A percentile compares a stretch with the other conserved stretches of the same genome.
Evolutionary conservation across 2,113 vertebrate species (phyloP).

Genomic region (Chrysochloris asiatica): DNA sequence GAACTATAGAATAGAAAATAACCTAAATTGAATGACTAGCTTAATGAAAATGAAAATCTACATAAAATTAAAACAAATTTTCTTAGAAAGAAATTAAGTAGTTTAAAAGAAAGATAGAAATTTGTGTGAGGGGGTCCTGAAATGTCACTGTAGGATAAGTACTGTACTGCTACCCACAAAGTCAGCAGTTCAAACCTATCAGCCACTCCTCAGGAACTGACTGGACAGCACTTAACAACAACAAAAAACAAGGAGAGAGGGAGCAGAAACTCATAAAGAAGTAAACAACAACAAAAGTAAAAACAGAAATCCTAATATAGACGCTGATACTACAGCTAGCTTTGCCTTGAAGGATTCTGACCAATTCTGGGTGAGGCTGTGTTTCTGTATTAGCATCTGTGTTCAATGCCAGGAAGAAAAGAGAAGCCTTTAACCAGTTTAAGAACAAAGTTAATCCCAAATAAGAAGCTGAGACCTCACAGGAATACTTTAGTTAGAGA

Average conservation of each 20-base stretch:
- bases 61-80: constrained; percentile 7
- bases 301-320: neutral
- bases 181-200: too few relatives aligned
- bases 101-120: neutral
- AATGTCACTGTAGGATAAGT: neutral
- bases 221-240: too few relatives aligned
- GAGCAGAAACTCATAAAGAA: too few relatives aligned
- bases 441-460: neutral
- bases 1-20: too few relatives aligned
- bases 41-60: constrained; percentile 10
- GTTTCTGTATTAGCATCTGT: neutral
- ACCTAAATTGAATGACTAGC: neutral
- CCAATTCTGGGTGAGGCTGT: neutral
- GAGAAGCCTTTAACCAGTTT: neutral
- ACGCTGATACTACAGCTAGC: neutral
- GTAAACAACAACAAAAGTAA: neutral
- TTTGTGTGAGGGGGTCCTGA: too few relatives aligned
- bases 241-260: neutral
- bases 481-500: neutral
- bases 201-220: too few relatives aligned
- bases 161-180: too few relatives aligned
- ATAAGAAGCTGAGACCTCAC: neutral
- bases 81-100: neutral
- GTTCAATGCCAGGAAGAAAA: neutral
- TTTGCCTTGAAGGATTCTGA: neutral